Percentiles rank a stretch among this genome's conserved stretches.
phyloP scores from a whole-genome alignment of 2,888 invertebrate genomes.

The Cephus rjabovi region DNA sequence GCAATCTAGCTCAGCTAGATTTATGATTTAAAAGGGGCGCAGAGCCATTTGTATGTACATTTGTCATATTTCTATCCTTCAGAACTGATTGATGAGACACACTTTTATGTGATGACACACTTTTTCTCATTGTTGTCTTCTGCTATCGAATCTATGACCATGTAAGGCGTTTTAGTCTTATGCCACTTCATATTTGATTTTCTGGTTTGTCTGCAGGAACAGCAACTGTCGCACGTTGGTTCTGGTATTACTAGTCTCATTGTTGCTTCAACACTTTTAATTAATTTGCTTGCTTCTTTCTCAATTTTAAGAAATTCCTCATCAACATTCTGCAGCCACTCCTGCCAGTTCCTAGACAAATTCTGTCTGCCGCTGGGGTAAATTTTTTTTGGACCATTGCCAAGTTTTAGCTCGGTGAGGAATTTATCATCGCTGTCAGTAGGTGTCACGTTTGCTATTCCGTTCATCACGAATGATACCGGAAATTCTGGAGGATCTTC shows the following conservation, averaged over 20 bases:
- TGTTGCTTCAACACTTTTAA: conserved; percentile 42
- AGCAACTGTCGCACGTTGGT: conserved; percentile 51
- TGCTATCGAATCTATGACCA: conserved; percentile 45
- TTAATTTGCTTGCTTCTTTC: conserved; percentile 44
- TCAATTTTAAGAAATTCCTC: conserved; percentile 45
- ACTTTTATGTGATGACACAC: conserved; percentile 18
- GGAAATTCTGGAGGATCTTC: conserved; percentile 33
- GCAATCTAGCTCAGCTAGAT: background rate
- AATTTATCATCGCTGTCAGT: conserved; percentile 48
- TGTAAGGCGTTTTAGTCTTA: conserved; percentile 39
- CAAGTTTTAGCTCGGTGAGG: conserved; percentile 38
- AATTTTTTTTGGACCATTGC: conserved; percentile 21
- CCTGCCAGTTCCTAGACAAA: conserved; percentile 56
- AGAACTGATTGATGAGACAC: background rate
- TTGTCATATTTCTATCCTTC: background rate
- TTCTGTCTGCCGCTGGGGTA: conserved; percentile 51
- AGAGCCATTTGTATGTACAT: background rate
- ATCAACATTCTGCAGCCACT: conserved; percentile 50
- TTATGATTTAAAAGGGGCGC: too few species aligned
- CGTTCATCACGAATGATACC: conserved; percentile 42
- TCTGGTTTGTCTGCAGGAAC: conserved; percentile 51
- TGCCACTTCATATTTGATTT: conserved; percentile 43
- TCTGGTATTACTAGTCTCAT: conserved; percentile 41
- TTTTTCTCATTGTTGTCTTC: conserved; percentile 38
- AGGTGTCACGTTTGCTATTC: conserved; percentile 42